Evolutionary conservation across 2,888 invertebrate species (phyloP), one percentile per base, ranked within the genome.

Genomic region (Notodonta ziczac): DNA sequence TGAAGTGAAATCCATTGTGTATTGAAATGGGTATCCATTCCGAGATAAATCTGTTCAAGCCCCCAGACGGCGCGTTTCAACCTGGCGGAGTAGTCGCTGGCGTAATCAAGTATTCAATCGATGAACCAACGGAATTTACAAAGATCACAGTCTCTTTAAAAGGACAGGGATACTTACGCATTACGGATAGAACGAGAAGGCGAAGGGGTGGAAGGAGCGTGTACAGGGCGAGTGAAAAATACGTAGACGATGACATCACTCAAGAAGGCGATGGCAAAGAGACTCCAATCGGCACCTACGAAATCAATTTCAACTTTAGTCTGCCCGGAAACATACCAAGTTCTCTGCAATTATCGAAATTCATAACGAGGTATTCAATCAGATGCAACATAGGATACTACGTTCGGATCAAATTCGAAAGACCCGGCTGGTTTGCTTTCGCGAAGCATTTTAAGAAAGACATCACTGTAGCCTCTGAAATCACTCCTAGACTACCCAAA

Each of bases 371-470:
- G 14, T 72, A 72, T 9, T 57, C 53, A 14, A 62, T 81, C 4
- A 58, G 58, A 2, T 80, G 83, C 35, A 56, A 63, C 0, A 84
- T 85, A 9, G 66, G 61, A 13, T 85, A 85, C 56, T 76, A 82
- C 48, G 65, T 85, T n/a, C 74, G 76, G 0, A 81, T 83, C 40
- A 81, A 78, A 68, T 84, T 85, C 16, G 76, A 82, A 39, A 78
- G 67, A 59, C 72, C 78, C 0, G 82, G 82, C 1, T 65, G 81
- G 54, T 78, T 85, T 7, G 60, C 67, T 46, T 75, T 77, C 5
- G 62, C 73, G 3, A 83, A 80, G 61, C 77, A 68, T 57, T 83
- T 75, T 54, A 76, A 72, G 51, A 83, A 80, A 51, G 76, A 76
- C 60, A 75, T 85, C 0, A 77, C 66, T 7, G 74, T 85, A 0